A percentile compares a stretch with the other conserved stretches of the same genome.
Conservation (phyloP, 2,888 invertebrate species). For the Drosophila pegasa region DNA sequence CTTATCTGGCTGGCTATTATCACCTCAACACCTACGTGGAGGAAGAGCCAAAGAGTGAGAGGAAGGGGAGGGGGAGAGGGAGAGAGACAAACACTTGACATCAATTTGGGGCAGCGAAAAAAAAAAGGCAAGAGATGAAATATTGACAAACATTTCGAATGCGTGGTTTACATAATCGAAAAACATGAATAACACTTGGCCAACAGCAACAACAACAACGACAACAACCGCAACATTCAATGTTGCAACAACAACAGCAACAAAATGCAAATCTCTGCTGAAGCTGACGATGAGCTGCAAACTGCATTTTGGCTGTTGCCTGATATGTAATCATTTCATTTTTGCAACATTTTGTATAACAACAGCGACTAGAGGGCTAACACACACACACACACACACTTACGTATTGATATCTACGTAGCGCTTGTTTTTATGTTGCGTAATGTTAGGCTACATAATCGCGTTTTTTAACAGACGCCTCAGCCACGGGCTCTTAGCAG, state of each 20-base stretch:
- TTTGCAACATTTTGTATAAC: slow-evolving; percentile 68
- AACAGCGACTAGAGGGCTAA: slow-evolving; percentile 33
- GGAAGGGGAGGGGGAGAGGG: neutral
- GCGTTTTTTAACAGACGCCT: slow-evolving; percentile 63
- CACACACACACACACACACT: slow-evolving; percentile 16
- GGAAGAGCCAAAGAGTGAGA: neutral
- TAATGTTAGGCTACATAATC: slow-evolving; percentile 81
- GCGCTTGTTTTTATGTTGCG: slow-evolving; percentile 70
- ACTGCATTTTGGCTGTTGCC: slow-evolving; percentile 23
- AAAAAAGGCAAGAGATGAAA: slow-evolving; percentile 1
- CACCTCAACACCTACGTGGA: slow-evolving; percentile 14
- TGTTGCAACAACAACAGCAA: slow-evolving; percentile 21
- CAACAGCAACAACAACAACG: slow-evolving; percentile 19
- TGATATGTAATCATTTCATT: slow-evolving; percentile 62
- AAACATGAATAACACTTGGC: slow-evolving; percentile 24
- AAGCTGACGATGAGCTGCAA: slow-evolving; percentile 8
- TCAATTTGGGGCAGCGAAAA: slow-evolving; percentile 49
- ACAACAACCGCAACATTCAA: slow-evolving; percentile 11
- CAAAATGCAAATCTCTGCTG: slow-evolving; percentile 55
- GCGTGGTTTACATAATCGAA: slow-evolving; percentile 58
- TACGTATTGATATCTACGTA: slow-evolving; percentile 47
- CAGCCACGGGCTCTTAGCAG: slow-evolving; percentile 49
- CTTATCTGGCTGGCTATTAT: slow-evolving; percentile 37
- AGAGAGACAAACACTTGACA: slow-evolving; percentile 43
- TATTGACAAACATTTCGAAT: slow-evolving; percentile 58